phyloP scores from a whole-genome alignment of 2,113 vertebrate species.

The Zapornia atra region DNA sequence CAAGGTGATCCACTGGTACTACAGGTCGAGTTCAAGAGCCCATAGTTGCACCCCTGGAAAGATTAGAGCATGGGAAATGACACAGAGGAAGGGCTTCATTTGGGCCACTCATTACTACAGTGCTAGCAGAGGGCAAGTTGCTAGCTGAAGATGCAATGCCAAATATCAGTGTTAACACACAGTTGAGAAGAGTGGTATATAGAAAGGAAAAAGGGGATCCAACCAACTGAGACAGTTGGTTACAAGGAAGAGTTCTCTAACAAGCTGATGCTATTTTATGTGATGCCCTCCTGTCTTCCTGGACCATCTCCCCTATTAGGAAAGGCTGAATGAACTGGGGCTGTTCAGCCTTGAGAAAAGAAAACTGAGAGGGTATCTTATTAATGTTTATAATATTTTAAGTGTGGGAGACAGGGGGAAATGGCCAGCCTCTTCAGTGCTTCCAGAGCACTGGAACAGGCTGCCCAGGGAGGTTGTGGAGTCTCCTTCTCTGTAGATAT shows the following conservation, averaged over 20 bases:
- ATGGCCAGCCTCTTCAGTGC: too few species aligned
- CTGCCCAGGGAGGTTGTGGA: too few species aligned
- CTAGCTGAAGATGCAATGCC: neutral
- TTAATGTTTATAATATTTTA: too few species aligned
- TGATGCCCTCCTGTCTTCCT: neutral
- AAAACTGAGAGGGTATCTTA: too few species aligned
- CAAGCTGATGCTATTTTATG: neutral
- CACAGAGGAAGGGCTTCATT: neutral
- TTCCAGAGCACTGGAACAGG: too few species aligned
- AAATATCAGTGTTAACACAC: neutral
- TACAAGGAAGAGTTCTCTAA: neutral
- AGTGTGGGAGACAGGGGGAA: too few species aligned
- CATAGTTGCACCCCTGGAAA: neutral
- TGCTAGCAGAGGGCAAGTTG: neutral
- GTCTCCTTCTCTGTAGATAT: too few species aligned
- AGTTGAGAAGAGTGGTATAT: neutral
- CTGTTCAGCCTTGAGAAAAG: too few species aligned
- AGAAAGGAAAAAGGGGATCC: neutral
- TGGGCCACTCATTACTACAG: neutral
- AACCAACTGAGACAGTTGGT: neutral
- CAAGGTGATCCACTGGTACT: neutral
- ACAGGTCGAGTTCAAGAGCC: neutral
- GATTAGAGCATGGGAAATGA: neutral
- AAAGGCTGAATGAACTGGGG: too few species aligned
- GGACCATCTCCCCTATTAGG: too few species aligned